These are phyloP conservation scores for Ivindomyrus marchei DNA, from an alignment of 2,113 vertebrate genomes.

Conservation along the genomic window DNA sequence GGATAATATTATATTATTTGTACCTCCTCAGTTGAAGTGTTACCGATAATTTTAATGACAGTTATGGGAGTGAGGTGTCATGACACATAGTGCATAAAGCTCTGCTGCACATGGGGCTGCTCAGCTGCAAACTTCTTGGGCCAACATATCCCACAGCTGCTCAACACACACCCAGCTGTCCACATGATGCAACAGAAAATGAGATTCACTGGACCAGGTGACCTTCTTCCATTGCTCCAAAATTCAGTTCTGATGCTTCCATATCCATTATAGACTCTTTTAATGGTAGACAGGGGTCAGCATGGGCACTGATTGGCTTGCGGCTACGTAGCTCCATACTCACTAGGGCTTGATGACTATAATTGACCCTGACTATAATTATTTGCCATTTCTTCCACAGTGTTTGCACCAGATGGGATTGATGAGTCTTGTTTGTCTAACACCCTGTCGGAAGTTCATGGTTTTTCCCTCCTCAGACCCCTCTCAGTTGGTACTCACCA, in stretches of 20 bases:
- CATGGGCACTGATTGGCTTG: not conserved
- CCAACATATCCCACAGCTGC: not conserved
- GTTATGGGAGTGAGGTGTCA: not conserved
- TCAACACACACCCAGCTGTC: not conserved
- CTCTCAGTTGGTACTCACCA: not conserved
- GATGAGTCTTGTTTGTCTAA: not conserved
- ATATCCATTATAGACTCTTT: not conserved
- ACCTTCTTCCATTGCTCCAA: not conserved
- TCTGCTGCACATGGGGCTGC: not conserved
- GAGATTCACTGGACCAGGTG: not conserved
- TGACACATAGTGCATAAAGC: not conserved
- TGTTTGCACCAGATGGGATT: not conserved
- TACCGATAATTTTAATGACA: not conserved
- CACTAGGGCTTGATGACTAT: not conserved
- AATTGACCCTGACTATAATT: not conserved
- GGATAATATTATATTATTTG: not conserved
- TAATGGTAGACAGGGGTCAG: not conserved
- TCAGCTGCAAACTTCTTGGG: not conserved
- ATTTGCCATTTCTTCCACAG: not conserved
- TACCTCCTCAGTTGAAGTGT: not conserved
- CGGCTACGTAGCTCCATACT: not conserved
- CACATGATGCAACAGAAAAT: not conserved
- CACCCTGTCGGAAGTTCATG: not conserved
- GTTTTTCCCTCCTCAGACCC: not conserved
- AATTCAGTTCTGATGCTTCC: not conserved